Conservation (phyloP, 2,888 invertebrate genomes). For the Drosophila stalkeri region DNA sequence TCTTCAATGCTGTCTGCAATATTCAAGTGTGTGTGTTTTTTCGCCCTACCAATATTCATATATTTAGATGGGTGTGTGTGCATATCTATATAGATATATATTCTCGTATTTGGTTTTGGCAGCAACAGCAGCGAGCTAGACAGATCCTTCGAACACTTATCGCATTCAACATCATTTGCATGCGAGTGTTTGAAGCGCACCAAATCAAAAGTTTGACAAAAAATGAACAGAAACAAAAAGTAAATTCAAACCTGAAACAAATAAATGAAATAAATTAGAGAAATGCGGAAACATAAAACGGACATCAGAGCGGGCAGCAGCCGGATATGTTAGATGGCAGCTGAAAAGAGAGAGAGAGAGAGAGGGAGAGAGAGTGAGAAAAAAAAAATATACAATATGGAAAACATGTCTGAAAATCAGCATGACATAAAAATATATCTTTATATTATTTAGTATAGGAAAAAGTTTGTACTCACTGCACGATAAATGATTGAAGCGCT, state of each 20-base stretch:
- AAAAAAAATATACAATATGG: slow-evolving; percentile 8
- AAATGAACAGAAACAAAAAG: not conserved
- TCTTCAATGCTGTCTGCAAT: slow-evolving; percentile 64
- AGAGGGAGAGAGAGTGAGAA: slow-evolving; percentile 7
- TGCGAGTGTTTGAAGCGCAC: slow-evolving; percentile 59
- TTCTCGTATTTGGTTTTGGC: slow-evolving; percentile 4
- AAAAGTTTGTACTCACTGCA: not conserved
- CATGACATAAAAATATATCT: not conserved
- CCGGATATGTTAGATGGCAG: slow-evolving; percentile 68
- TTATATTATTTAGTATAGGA: not conserved
- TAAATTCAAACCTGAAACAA: slow-evolving; percentile 56
- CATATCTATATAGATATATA: slow-evolving; percentile 11
- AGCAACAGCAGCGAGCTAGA: slow-evolving; percentile 38
- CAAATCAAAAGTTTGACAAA: slow-evolving; percentile 10
- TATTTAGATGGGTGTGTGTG: slow-evolving; percentile 2
- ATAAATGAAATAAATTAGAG: slow-evolving; percentile 82
- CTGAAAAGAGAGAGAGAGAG: slow-evolving; percentile 16
- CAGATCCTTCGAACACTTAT: slow-evolving; percentile 79
- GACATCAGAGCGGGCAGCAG: slow-evolving; percentile 3
- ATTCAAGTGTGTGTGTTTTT: slow-evolving; percentile 61
- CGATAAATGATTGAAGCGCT: not conserved
- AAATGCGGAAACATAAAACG: slow-evolving; percentile 60
- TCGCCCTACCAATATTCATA: slow-evolving; percentile 11
- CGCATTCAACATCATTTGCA: slow-evolving; percentile 79
- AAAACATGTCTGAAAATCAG: not conserved